phyloP scores from a whole-genome alignment of 2,888 invertebrate species.

The Timandra comae region DNA sequence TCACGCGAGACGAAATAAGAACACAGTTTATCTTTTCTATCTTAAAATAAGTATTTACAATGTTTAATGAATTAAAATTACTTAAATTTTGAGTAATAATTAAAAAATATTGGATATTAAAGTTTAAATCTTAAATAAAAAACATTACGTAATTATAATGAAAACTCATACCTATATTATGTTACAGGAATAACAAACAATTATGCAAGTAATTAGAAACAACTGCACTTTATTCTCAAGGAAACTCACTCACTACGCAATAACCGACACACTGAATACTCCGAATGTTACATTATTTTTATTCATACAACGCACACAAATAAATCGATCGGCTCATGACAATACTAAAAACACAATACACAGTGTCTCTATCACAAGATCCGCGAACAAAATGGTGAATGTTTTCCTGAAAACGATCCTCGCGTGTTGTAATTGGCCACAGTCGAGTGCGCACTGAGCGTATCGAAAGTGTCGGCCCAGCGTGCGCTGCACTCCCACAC shows the following conservation, averaged over 20 bases:
- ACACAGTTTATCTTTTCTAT: too few species aligned
- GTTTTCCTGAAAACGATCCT: slow-evolving; percentile 68
- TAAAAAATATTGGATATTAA: too few species aligned
- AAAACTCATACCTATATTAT: slow-evolving; percentile 11
- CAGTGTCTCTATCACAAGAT: slow-evolving; percentile 46
- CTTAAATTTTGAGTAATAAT: too few species aligned
- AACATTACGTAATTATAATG: too few species aligned
- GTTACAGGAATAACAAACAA: slow-evolving; percentile 4
- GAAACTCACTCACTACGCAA: slow-evolving; percentile 41
- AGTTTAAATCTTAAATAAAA: too few species aligned
- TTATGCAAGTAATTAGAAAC: slow-evolving; percentile 31
- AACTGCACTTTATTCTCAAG: slow-evolving; percentile 28
- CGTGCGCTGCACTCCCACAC: slow-evolving; percentile 59
- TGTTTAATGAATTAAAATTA: too few species aligned
- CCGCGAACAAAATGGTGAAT: slow-evolving; percentile 69
- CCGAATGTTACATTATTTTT: too few species aligned
- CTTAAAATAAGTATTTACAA: too few species aligned
- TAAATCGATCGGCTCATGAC: slow-evolving; percentile 37
- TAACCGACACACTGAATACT: slow-evolving; percentile 37
- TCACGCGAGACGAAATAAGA: too few species aligned
- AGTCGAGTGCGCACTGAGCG: slow-evolving; percentile 53
- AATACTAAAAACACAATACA: slow-evolving; percentile 33
- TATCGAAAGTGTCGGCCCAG: slow-evolving; percentile 57
- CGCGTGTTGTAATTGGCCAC: slow-evolving; percentile 61
- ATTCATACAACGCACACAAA: too few species aligned